Evolutionary conservation across 2,113 vertebrate genomes (phyloP), one percentile per base, ranked within the genome.

Genomic region (Empidonax traillii): DNA sequence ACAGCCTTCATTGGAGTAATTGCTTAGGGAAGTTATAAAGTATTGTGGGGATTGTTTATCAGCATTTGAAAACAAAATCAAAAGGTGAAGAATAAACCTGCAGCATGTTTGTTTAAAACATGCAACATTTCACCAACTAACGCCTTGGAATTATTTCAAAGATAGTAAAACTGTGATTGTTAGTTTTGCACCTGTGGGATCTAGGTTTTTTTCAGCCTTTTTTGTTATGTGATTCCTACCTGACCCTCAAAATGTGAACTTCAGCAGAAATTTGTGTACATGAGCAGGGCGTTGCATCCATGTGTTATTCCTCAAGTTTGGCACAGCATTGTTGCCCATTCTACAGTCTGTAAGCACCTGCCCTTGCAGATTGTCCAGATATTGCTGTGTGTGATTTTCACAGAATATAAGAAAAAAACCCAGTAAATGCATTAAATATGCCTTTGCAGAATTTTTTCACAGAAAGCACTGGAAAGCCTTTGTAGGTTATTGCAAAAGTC

Each of bases 401-500:
- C 55, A 52, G 67, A 71, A 68, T 63, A 4, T 21, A 71, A 61
- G 43, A 68, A 77, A 80, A 87, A 59, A 61, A 9, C 7, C 49
- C 19, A 59, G 27, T 69, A 80, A 87, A 69, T 24, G 16, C 52
- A 58, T 91, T 90, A 80, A 67, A 63, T 77, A 25, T 25, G 39
- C n/a, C 73, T 82, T 85, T 41, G 35, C 22, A 58, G 49, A 28
- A 8, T 88, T 92, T 86, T 86, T 79, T 76, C 37, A 27, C 35
- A 61, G 59, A 73, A 81, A 72, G 31, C 9, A 0, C 66, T 66
- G 41, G 68, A 52, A 71, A 85, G 44, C 84, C 81, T 87, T 84
- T 65, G 58, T 33, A 91, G 49, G 59, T 84, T 96, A 71, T 94
- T 89, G 71, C 68, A 25, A 69, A 95, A 96, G 56, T 56, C 87